Percentiles rank a stretch among this genome's conserved stretches.
phyloP scores from a whole-genome alignment of 2,113 vertebrate genomes.

The Genyomyrus donnyi region DNA sequence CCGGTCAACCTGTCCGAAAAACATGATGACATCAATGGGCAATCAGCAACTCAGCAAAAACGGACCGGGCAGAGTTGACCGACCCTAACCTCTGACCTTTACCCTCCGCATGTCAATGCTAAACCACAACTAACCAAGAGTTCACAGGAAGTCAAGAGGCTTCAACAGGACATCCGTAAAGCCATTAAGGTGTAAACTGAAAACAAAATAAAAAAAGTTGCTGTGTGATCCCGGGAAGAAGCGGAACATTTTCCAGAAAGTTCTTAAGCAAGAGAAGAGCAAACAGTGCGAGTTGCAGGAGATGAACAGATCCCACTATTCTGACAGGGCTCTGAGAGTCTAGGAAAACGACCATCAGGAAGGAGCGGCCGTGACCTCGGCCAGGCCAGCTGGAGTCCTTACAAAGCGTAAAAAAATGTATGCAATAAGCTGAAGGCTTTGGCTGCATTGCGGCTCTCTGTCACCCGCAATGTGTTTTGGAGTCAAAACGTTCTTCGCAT shows the following conservation, averaged over 20 bases:
- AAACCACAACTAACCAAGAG: neutral
- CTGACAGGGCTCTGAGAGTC: neutral
- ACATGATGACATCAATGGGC: neutral
- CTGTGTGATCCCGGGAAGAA: neutral
- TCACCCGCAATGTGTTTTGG: neutral
- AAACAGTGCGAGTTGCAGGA: neutral
- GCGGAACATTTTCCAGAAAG: neutral
- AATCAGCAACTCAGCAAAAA: constrained; percentile 7
- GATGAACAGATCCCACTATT: neutral
- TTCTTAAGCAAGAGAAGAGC: neutral
- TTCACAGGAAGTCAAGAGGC: neutral
- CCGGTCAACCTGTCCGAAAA: neutral
- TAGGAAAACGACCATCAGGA: neutral
- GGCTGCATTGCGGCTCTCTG: neutral
- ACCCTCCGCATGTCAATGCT: neutral
- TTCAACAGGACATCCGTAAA: neutral
- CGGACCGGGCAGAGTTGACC: neutral
- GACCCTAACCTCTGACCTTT: neutral
- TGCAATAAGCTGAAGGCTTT: neutral
- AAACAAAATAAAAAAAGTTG: neutral
- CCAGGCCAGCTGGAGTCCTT: neutral
- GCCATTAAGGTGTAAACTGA: neutral
- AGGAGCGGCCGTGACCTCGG: neutral
- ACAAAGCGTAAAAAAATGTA: neutral
- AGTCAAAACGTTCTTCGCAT: neutral